Evolutionary conservation across 2,888 invertebrate genomes (phyloP), one percentile per base, ranked within the genome.

Genomic region (Coecobrya sp.): DNA sequence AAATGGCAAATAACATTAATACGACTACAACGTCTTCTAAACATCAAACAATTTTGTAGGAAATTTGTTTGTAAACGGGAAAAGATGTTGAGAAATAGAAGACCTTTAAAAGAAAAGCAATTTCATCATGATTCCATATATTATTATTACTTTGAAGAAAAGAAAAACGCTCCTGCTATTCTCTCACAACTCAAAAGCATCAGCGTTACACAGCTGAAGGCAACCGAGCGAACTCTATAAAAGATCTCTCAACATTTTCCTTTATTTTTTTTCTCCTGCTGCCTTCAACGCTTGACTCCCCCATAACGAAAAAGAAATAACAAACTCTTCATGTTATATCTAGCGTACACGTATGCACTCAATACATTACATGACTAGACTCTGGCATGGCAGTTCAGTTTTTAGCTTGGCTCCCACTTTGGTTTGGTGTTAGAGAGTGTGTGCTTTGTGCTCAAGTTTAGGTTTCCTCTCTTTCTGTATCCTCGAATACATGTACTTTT

Each of bases 131-230:
- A 82, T 82, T 11, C 62, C 59, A 82, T 82, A 82, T 82, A 76
- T 76, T 52, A 76, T 76, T 52, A 79, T 27, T 73, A 70, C 86
- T 73, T 73, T 79, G n/a, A 79, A 76, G 73, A 45, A 73, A 76
- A 19, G 30, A 70, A 16, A 79, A 79, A 52, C 79, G 79, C 79
- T 79, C 16, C n/a, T 79, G 25, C 27, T 52, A 11, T 13, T 79
- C 79, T 45, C 42, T 45, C 19, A 45, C 22, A 55, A 11, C 52
- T 52, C 52, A 52, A 25, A 49, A 68, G 45, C 82, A 55, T 52
- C 49, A 86, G 91, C 91, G 87, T 91, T 91, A 86, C 91, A 86
- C 91, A 91, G 91, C 86, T 91, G 91, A 91, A 91, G 86, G 91
- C 91, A 91, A 86, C 87, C 65, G 73, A 91, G 88, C 92, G 84